Evolutionary conservation across 2,888 invertebrate genomes (phyloP), one percentile per base, ranked within the genome.

Genomic region (Listrodromus nycthemerus): DNA sequence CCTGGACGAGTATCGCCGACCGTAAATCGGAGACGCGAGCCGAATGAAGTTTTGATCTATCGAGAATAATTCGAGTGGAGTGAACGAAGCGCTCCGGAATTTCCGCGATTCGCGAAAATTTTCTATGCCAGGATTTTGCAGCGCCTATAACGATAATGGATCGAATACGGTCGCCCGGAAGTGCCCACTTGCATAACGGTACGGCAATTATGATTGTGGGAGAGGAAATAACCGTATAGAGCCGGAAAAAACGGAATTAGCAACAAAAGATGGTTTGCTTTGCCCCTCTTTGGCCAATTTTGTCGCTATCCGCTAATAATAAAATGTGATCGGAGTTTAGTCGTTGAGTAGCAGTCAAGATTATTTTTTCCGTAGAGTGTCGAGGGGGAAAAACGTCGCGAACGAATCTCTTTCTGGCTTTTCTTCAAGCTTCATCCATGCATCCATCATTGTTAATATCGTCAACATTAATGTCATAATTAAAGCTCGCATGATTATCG

Each of bases 291-390:
- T 5, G 6, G 33, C 1, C 0, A 7, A 7, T 33, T 33, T 33
- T 5, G 6, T 33, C 33, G 0, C 6, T 33, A 33, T 6, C 30
- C 30, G 30, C 30, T 30, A n/a, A n/a, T n/a, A n/a, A n/a, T n/a
- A 58, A 73, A 67, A 78, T 78, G 58, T 66, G 61, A 82, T 82
- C 73, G 50, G 77, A 73, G 78, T 77, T 82, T 82, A 82, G 77
- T 71, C 73, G 37, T 30, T 7, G 16, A 33, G 45, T 27, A 50
- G 45, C n/a, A 30, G n/a, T 50, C 19, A 61, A 83, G 79, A 69
- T 83, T 74, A 75, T 79, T 80, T 75, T 33, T 63, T 41, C 67
- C 33, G 33, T 5, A 61, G 63, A 41, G 61, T 67, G 27, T 24
- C 30, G 48, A 10, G 16, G 58, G 8, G 52, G 69, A 61, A 41